Base-by-base conservation (phyloP, 1,140 invertebrate genomes). In the Drosophila athabasca region DNA sequence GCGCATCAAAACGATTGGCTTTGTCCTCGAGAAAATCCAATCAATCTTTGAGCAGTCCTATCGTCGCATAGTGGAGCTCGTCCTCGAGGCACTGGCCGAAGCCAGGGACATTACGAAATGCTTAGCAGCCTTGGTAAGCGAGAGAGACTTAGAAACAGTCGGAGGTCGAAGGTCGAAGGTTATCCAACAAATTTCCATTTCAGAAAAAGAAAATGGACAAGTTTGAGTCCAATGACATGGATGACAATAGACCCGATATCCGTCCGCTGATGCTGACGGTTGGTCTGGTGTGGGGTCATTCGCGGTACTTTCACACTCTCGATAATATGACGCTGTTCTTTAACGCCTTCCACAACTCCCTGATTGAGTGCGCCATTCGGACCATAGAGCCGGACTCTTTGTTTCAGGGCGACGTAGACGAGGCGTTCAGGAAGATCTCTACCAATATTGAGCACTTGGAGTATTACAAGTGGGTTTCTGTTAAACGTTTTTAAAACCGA, bases 251-350 rank as follows among this genome's bases (percentile, higher is more conserved):
- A 22, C 48, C 91, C 2, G 92, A 94, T 15, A 93, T 98, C 35
- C 93, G 94, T 51, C 94, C 95, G 0, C 91, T 97, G 83, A 92
- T 94, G 39, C 92, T 97, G 76, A 95, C 94, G n/a, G 93, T 98
- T 6, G 96, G 96, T 55, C 91, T 97, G 4, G 92, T 97, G 8
- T 98, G 97, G 97, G 94, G 95, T 1, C 94, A 96, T 82, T 98
- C 96, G 0, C 94, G 95, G 73, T 96, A 97, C 89, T 98, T 96
- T 91, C 95, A 96, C 78, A 95, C 94, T 2, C 94, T 95, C 4
- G 95, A 95, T 17, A 93, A 94, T 66, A 94, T 97, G 79, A 94
- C 96, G 13, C 94, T 94, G 96, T 2, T 92, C 96, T 92, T 97
- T 8, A 94, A 94, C 82, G 93, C 95, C 90, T 93, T 96, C 44